phyloP scores from a whole-genome alignment of 2,113 vertebrate species.

The Mustela nigripes region DNA sequence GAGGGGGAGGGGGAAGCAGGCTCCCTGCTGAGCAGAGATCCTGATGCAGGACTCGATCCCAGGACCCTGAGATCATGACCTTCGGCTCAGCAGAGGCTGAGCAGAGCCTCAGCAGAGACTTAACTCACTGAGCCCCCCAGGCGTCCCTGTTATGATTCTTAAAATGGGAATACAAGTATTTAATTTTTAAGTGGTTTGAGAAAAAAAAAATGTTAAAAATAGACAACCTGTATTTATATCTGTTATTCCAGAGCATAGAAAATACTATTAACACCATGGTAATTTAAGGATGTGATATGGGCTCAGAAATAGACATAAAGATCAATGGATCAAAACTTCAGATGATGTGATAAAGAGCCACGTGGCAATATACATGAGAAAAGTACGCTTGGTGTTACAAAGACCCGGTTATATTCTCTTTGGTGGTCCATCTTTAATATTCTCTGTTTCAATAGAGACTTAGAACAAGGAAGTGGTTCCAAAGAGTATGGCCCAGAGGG shows the following conservation, averaged over 20 bases:
- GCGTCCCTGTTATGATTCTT: background rate
- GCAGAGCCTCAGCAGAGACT: no score
- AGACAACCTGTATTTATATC: background rate
- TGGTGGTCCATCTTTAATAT: background rate
- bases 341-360: background rate
- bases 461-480: background rate
- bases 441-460: background rate
- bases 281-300: slow-evolving; percentile 1
- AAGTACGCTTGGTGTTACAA: background rate
- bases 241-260: background rate
- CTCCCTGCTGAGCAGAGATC: no score
- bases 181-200: background rate
- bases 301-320: background rate
- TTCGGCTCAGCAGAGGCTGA: no score
- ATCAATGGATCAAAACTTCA: background rate
- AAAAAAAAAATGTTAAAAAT: background rate
- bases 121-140: no score
- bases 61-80: no score
- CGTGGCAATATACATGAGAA: background rate
- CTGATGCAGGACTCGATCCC: no score
- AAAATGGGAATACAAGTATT: background rate
- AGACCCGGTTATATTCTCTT: background rate
- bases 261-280: background rate
- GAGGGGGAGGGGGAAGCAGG: no score
- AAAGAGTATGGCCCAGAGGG: background rate